Percentiles rank a stretch among this genome's conserved stretches.
These are phyloP conservation scores for Bettongia penicillata DNA, from an alignment of 2,113 vertebrate species.

Conservation along the genomic window DNA sequence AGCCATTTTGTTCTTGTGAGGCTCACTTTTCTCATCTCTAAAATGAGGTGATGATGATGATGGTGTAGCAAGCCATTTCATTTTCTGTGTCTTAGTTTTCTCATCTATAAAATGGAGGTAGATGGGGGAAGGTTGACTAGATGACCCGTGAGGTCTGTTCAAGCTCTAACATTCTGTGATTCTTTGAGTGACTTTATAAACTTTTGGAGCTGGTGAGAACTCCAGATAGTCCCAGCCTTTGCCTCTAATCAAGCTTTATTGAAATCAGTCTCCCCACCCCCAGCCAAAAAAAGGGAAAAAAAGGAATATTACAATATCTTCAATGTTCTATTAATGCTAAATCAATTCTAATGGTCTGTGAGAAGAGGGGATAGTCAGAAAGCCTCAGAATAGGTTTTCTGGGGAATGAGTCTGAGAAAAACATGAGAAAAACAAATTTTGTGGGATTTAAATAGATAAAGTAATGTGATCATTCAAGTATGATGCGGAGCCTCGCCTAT, in stretches of 20 bases:
- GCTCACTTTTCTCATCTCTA: not conserved
- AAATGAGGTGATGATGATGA: not conserved
- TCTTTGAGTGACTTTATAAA: not conserved
- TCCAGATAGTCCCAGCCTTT: not conserved
- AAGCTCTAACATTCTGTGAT: not conserved
- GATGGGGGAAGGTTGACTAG: not conserved
- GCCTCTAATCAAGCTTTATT: not conserved
- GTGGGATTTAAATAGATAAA: conserved; percentile 23
- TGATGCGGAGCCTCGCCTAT: not conserved
- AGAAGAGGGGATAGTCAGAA: not conserved
- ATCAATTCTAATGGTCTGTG: not conserved
- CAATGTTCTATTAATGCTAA: rapidly evolving
- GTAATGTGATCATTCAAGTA: conserved; percentile 1
- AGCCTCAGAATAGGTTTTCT: not conserved
- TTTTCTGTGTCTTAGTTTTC: not conserved
- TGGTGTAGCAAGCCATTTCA: not conserved
- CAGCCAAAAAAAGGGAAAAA: not conserved
- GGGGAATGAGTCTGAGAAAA: not conserved
- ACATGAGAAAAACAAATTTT: not conserved
- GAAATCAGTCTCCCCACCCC: not conserved
- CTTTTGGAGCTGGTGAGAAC: not conserved
- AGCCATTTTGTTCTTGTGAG: not conserved
- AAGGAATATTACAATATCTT: rapidly evolving
- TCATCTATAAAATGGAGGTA: not conserved
- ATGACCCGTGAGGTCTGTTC: not conserved